Base-by-base conservation (phyloP, 2,113 vertebrate species). In the Delphinus delphis region DNA sequence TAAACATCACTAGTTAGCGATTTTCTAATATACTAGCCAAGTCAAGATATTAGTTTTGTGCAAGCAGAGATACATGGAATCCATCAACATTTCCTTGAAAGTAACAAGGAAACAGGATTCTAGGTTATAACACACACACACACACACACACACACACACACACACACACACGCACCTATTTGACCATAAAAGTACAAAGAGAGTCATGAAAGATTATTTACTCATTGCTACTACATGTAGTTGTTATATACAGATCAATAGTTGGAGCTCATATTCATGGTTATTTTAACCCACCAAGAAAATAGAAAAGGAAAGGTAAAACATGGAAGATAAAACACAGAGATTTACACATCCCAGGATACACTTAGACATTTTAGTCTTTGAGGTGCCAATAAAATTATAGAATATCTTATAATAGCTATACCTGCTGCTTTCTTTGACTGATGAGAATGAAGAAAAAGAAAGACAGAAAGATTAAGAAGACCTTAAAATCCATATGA, bases 401-500 rank as follows among this genome's bases (percentile, higher is more conserved):
- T 26, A 47, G 87, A 88, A 79, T 68, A 38, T 67, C 88, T n/a
- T 4, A 88, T 94, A 93, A 84, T 9, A 77, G 93, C 81, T 74
- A 0, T 62, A n/a, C 60, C 83, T 26, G 63, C 60, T 94, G 47
- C 83, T 96, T 96, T 58, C 87, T 82, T 83, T 98, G 97, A 98
- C 93, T 93, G 96, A 97, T 98, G 97, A 96, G 97, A 92, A 73
- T 83, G 55, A 53, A 88, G 95, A 74, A 96, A 95, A 88, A 97
- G 95, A 63, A 93, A 97, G 95, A 95, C 92, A 97, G 97, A 96
- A 98, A 95, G n/a, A 96, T 94, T 67, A 85, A 21, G 36, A 68
- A 70, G 25, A 23, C 41, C 89, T 77, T 95, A 97, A 97, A 98
- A 92, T 87, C 96, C 38, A 84, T 9, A 10, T 62, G 96, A 94